phyloP scores from a whole-genome alignment of 2,113 vertebrate genomes.

The Cyanoramphus novaezelandiae region DNA sequence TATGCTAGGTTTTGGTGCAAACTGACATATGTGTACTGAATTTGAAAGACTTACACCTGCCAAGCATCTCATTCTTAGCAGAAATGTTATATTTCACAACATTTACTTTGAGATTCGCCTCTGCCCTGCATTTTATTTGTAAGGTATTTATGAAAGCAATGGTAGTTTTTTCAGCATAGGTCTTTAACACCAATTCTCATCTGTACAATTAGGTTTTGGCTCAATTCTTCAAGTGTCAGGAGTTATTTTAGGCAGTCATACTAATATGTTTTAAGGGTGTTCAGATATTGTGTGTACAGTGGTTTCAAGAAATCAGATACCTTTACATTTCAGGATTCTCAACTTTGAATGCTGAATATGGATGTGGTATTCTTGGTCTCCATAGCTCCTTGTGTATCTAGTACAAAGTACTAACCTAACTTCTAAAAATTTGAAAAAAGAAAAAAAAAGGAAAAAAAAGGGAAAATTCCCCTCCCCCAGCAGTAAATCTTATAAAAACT shows the following conservation, averaged over 20 bases:
- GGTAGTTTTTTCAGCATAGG: neutral
- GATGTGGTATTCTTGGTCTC: neutral
- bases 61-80: neutral
- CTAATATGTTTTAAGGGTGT: neutral
- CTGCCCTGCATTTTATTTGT: neutral
- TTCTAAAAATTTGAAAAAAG: neutral
- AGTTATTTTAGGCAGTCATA: neutral
- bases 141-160: neutral
- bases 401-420: neutral
- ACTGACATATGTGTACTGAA: neutral
- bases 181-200: neutral
- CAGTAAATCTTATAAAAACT: neutral
- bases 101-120: neutral
- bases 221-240: neutral
- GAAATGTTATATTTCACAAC: neutral
- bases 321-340: neutral
- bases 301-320: neutral
- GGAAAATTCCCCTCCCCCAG: neutral
- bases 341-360: neutral
- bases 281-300: neutral
- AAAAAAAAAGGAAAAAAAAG: neutral
- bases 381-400: neutral
- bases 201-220: neutral
- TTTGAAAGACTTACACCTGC: neutral
- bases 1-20: neutral